Evolutionary conservation across 2,888 invertebrate species (phyloP).

Genomic region (Brenthis hecate): DNA sequence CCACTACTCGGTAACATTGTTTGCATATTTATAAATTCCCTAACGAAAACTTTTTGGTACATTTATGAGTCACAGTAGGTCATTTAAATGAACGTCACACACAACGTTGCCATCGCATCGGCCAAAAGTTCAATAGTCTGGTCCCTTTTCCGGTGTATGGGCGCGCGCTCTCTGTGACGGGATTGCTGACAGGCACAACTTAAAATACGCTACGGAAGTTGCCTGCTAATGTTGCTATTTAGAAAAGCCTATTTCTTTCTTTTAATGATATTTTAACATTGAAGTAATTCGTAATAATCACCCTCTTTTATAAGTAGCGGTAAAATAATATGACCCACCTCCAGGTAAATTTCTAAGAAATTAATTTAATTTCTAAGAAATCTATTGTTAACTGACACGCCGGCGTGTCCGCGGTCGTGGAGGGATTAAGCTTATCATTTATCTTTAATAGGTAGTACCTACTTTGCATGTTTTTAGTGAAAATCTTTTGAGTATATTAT

Average conservation of each 20-base stretch:
- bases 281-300: too few species aligned
- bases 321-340: too few species aligned
- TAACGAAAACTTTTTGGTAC: constrained; percentile 11
- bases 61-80: constrained; percentile 55
- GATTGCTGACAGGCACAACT: constrained; percentile 15
- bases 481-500: too few species aligned
- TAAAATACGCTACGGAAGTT: constrained; percentile 1
- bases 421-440: too few species aligned
- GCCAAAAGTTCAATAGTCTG: constrained; percentile 65
- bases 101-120: constrained; percentile 44
- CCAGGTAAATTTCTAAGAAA: too few species aligned
- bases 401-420: too few species aligned
- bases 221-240: constrained; percentile 8
- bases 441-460: too few species aligned
- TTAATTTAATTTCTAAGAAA: too few species aligned
- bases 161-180: constrained; percentile 36
- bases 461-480: too few species aligned
- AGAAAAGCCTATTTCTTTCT: background rate
- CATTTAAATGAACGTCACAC: constrained; percentile 55
- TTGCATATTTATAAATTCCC: constrained; percentile 5
- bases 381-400: too few species aligned
- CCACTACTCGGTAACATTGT: background rate
- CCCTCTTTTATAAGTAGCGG: too few species aligned
- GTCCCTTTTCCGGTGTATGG: constrained; percentile 69
- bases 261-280: background rate